phyloP scores from a whole-genome alignment of 2,113 vertebrate species.

The Antechinus stuartii region DNA sequence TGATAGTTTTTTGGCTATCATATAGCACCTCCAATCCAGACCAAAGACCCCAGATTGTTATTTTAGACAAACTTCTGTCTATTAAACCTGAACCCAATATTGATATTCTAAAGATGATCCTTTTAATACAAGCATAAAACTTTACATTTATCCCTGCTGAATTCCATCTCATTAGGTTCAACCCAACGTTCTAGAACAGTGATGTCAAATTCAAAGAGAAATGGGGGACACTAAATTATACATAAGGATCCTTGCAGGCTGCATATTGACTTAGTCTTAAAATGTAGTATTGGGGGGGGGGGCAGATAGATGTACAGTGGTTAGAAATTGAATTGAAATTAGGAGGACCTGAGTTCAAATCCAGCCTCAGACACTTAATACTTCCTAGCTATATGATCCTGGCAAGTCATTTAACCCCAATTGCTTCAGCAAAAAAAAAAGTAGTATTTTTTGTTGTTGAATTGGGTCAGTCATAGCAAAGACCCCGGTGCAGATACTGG shows the following conservation, averaged over 20 bases:
- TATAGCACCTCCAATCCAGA: not conserved
- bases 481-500: not conserved
- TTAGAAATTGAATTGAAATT: too few species aligned
- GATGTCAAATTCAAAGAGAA: not conserved
- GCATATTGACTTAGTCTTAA: not conserved
- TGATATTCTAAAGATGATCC: not conserved
- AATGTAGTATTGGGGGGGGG: not conserved
- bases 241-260: not conserved
- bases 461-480: not conserved
- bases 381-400: too few species aligned
- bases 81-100: not conserved
- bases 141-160: not conserved
- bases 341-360: too few species aligned
- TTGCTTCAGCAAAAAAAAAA: too few species aligned
- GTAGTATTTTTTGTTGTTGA: not conserved
- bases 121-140: not conserved
- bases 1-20: not conserved
- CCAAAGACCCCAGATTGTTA: not conserved
- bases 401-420: too few species aligned
- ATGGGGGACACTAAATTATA: not conserved
- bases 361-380: too few species aligned
- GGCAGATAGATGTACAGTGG: too few species aligned
- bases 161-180: not conserved
- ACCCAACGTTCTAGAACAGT: not conserved
- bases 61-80: not conserved